Conservation (phyloP, 2,888 invertebrate genomes). For the Scaptomyza reducta region DNA sequence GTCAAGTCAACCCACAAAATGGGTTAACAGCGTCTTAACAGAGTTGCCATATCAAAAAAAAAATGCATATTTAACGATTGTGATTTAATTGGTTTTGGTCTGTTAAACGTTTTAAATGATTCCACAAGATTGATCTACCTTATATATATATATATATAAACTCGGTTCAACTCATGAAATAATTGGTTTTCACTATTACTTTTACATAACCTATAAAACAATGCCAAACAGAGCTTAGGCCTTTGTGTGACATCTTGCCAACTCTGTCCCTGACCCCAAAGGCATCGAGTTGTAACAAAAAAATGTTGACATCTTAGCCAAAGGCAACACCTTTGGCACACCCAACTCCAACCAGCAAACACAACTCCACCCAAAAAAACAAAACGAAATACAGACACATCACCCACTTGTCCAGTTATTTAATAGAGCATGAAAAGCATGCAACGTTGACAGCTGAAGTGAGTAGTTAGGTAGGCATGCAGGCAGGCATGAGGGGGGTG, state of each 20-base stretch:
- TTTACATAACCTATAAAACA: conserved; percentile 22
- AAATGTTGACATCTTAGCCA: conserved; percentile 35
- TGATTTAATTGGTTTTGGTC: background rate
- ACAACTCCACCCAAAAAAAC: conserved; percentile 17
- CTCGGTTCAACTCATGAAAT: conserved; percentile 13
- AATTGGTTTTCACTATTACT: conserved; percentile 13
- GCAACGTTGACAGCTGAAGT: conserved; percentile 42
- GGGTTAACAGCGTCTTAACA: conserved; percentile 27
- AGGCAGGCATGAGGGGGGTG: background rate
- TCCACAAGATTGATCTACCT: background rate
- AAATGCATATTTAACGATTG: too few relatives aligned
- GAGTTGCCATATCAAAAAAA: background rate
- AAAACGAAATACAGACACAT: background rate
- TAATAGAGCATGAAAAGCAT: conserved; percentile 64
- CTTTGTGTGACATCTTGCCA: conserved; percentile 3
- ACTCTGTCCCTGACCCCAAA: conserved; percentile 41
- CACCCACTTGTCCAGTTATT: conserved; percentile 58
- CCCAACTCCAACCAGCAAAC: conserved; percentile 8
- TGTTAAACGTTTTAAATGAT: background rate
- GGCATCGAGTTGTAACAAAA: conserved; percentile 36
- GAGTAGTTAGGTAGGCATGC: background rate
- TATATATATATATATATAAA: too few relatives aligned
- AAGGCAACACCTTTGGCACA: conserved; percentile 7
- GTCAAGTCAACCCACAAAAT: conserved; percentile 1
- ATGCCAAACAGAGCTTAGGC: background rate